Evolutionary conservation across 2,888 invertebrate genomes (phyloP).

Genomic region (Pyrrhosoma nymphula): DNA sequence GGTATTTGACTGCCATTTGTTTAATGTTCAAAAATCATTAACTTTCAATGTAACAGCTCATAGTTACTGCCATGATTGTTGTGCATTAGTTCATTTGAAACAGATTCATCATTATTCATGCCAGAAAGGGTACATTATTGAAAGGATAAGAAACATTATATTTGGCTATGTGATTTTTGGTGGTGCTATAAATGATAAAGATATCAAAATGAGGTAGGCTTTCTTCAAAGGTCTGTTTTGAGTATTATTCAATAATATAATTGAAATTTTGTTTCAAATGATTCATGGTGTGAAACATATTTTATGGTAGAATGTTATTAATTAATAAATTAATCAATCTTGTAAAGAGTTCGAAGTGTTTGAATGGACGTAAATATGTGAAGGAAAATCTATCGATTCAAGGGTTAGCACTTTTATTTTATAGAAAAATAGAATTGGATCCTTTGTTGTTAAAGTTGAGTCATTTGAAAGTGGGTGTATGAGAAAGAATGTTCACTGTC

Average conservation of each 20-base stretch:
- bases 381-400: constrained; percentile 26
- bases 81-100: constrained; percentile 40
- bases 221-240: constrained; percentile 49
- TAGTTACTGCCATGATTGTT: constrained; percentile 44
- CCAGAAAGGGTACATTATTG: not conserved
- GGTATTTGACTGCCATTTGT: constrained; percentile 60
- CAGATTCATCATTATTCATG: constrained; percentile 25
- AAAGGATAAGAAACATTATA: constrained; percentile 34
- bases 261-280: constrained; percentile 60
- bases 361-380: constrained; percentile 45
- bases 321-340: constrained; percentile 49
- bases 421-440: not conserved
- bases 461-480: not conserved
- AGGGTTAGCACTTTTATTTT: constrained; percentile 10
- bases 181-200: constrained; percentile 49
- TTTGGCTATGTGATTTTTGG: constrained; percentile 59
- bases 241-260: constrained; percentile 59
- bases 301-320: constrained; percentile 64
- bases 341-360: constrained; percentile 62
- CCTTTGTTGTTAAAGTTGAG: not conserved
- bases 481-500: not conserved
- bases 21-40: constrained; percentile 56
- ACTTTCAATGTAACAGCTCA: constrained; percentile 45
- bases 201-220: constrained; percentile 52
- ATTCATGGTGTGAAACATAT: constrained; percentile 58